phyloP scores from a whole-genome alignment of 2,888 invertebrate genomes.

The Agriopis aurantiaria region DNA sequence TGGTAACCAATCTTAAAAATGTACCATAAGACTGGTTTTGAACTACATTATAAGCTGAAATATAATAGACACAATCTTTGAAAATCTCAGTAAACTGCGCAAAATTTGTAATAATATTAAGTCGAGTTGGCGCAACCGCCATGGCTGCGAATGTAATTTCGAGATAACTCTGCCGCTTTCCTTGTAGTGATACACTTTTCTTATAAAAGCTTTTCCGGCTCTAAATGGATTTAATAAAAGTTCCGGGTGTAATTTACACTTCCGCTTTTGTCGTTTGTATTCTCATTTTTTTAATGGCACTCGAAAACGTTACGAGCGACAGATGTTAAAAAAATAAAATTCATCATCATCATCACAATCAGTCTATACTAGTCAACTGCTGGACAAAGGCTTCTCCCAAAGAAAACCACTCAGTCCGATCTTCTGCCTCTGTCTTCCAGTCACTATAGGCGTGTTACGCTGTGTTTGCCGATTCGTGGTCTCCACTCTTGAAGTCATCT shows the following conservation, averaged over 20 bases:
- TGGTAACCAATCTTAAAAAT: not conserved
- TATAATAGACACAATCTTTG: slow-evolving; percentile 8
- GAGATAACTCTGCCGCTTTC: slow-evolving; percentile 17
- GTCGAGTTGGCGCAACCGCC: slow-evolving; percentile 6
- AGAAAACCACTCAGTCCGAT: too few species aligned
- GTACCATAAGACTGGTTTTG: not conserved
- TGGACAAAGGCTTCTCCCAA: too few species aligned
- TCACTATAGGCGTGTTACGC: too few species aligned
- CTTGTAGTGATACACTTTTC: slow-evolving; percentile 19
- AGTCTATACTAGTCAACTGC: too few species aligned
- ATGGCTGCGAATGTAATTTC: slow-evolving; percentile 12
- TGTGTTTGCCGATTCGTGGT: too few species aligned
- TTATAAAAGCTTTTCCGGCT: slow-evolving; percentile 20
- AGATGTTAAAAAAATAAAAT: not conserved
- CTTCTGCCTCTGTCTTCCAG: too few species aligned
- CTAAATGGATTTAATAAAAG: slow-evolving; percentile 22
- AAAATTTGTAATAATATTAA: slow-evolving; percentile 12
- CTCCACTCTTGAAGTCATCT: too few species aligned
- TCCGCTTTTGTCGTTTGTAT: slow-evolving; percentile 16
- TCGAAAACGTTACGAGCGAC: not conserved
- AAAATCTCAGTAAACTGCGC: slow-evolving; percentile 13
- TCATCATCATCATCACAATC: too few species aligned
- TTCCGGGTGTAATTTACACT: slow-evolving; percentile 15
- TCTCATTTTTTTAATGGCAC: slow-evolving; percentile 13
- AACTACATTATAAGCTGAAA: not conserved